Conservation (phyloP, 2,797 vertebrate species). For the Cryptoprocta ferox region DNA sequence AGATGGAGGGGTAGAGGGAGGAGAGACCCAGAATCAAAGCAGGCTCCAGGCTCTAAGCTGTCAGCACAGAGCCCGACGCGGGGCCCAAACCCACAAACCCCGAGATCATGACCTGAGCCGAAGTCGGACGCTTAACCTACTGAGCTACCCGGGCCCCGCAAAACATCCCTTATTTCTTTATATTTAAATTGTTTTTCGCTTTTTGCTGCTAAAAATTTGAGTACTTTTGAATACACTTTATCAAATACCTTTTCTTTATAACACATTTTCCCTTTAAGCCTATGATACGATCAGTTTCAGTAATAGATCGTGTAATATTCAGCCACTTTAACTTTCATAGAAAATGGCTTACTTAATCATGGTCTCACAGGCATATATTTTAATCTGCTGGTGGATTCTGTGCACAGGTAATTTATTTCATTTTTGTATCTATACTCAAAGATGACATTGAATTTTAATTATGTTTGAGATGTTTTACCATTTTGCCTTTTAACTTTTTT, state of each 20-base stretch:
- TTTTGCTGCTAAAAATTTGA: neutral
- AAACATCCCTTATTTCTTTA: neutral
- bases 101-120: too few species aligned
- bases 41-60: too few species aligned
- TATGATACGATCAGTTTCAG: neutral
- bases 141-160: too few species aligned
- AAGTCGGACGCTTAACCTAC: too few species aligned
- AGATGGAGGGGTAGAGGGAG: too few species aligned
- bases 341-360: neutral
- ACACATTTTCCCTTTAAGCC: neutral
- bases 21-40: too few species aligned
- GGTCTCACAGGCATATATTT: neutral
- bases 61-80: too few species aligned
- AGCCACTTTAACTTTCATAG: neutral
- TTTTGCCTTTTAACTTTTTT: neutral
- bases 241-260: neutral
- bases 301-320: neutral
- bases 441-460: neutral
- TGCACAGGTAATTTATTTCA: neutral
- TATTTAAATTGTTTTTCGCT: neutral
- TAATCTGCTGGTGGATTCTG: neutral
- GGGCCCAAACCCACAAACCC: too few species aligned
- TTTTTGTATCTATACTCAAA: neutral
- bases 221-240: neutral
- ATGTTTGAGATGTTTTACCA: neutral